Percentiles rank a stretch among this genome's conserved stretches.
These are phyloP conservation scores for Drosophila guanche DNA, from an alignment of 1,140 invertebrate genomes.

Conservation along the genomic window DNA sequence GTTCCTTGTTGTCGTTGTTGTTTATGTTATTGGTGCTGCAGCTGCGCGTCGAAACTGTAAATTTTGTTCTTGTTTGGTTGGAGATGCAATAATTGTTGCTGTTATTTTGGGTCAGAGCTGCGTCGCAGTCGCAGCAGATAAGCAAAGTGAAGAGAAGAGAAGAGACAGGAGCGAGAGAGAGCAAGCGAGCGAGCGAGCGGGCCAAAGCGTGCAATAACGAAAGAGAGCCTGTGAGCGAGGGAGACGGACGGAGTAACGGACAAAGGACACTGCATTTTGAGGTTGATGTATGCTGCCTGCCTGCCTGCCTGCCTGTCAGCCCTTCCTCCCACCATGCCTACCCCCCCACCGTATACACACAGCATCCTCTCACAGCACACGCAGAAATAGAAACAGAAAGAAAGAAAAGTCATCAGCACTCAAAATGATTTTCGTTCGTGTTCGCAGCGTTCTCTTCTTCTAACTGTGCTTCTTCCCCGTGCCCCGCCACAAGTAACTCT, in stretches of 20 bases:
- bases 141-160: too few relatives aligned
- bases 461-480: too few relatives aligned
- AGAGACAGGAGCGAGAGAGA: constrained; percentile 9
- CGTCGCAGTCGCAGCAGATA: too few relatives aligned
- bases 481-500: too few relatives aligned
- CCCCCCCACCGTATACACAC: constrained; percentile 40
- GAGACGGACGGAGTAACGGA: constrained; percentile 39
- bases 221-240: constrained; percentile 10
- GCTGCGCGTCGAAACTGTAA: constrained; percentile 71
- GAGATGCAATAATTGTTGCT: constrained; percentile 55
- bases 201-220: too few relatives aligned
- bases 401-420: constrained; percentile 7
- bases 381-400: background rate
- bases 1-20: constrained; percentile 45
- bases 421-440: constrained; percentile 21
- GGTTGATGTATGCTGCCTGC: constrained; percentile 42
- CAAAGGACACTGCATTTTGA: constrained; percentile 57
- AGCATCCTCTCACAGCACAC: constrained; percentile 19
- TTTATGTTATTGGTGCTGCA: constrained; percentile 54
- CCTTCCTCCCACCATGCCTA: background rate
- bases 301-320: constrained; percentile 11
- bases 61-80: constrained; percentile 43
- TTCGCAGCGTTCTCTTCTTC: constrained; percentile 12
- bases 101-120: constrained; percentile 54
- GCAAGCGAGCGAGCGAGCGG: background rate